Evolutionary conservation across 2,113 vertebrate species (phyloP), one percentile per base, ranked within the genome.

Genomic region (Sturnira hondurensis): DNA sequence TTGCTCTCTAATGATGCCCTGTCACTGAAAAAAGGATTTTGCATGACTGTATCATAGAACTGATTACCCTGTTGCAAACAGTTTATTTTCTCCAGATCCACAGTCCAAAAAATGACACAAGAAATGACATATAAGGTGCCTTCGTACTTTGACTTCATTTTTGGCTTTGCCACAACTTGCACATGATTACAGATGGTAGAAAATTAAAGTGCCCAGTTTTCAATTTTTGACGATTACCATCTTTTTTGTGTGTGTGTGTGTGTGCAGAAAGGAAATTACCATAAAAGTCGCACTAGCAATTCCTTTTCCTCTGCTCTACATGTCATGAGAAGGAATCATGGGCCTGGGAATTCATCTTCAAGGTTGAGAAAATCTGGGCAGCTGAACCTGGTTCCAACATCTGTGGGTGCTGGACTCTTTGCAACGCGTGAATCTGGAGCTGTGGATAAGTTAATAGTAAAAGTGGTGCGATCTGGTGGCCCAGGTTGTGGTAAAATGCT

Each of bases 371-470:
- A 96, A 84, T 54, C 9, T 7, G 65, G 84, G 63, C 70, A 61
- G 41, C 24, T 58, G 96, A 88, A 94, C 84, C 90, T 96, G 93
- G 95, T 97, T 95, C 95, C 68, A 77, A 45, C 80, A 93, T 94
- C 82, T 94, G 76, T 36, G 93, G 86, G 67, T 65, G 45, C 92
- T 96, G 96, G 91, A 93, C 63, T 97, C 80, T 96, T 95, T 97
- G 94, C 93, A 97, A 74, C 88, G 98, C 92, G 92, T 98, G 93
- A 36, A n/a, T 98, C 90, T 94, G 89, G 94, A 97, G 50, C 80
- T 92, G 84, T 97, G 94, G 95, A 97, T 91, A 92, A 97, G 92
- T 98, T 95, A 94, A 82, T 96, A 73, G 52, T 93, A 95, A 98
- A 97, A 97, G 97, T 92, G 86, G 67, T 92, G 87, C 77, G 97